Evolutionary conservation across 2,888 invertebrate genomes (phyloP), one percentile per base, ranked within the genome.

Genomic region (Drosophila barbarae): DNA sequence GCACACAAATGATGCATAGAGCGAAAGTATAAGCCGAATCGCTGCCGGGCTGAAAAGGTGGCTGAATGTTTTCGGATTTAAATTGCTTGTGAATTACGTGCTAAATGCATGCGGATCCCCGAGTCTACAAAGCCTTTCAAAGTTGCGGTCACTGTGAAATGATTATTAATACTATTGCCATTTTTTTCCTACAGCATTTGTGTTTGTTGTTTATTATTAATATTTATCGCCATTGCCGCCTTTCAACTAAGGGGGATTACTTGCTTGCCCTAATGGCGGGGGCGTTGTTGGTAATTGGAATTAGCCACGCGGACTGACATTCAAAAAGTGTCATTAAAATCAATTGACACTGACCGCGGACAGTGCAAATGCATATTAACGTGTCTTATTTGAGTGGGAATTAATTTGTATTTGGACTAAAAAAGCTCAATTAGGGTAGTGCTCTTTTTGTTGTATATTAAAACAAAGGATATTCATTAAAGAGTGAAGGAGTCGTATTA

Each of bases 81-180:
- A 79, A 79, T 81, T 76, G 82, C 71, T 78, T 81, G 79, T 68
- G 73, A 79, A 79, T 74, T 74, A 76, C 81, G 79, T 78, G 78
- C 65, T 81, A 71, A 70, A 76, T 60, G 65, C 67, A 69, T 70
- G 41, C 47, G 50, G 49, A 63, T 47, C 66, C n/a, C 41, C 57
- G 60, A 52, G 6, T 34, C 36, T 38, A 15, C 59, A 60, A 60
- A 60, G 60, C 74, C 71, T 74, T 82, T 82, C 56, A 73, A 73
- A 74, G 56, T 65, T 81, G 78, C 53, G 81, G 77, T 78, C 58
- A 30, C 52, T 44, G 49, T 35, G 59, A 63, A 63, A 64, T 68
- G 68, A 65, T 68, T 68, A 74, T 71, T 69, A 69, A 69, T 71
- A 69, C 54, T 73, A 60, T 60, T 65, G 54, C 57, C 23, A 42